Percentiles rank a stretch among this genome's conserved stretches.
These are phyloP conservation scores for Papilio gigon DNA, from an alignment of 2,888 invertebrate species.

Conservation along the genomic window DNA sequence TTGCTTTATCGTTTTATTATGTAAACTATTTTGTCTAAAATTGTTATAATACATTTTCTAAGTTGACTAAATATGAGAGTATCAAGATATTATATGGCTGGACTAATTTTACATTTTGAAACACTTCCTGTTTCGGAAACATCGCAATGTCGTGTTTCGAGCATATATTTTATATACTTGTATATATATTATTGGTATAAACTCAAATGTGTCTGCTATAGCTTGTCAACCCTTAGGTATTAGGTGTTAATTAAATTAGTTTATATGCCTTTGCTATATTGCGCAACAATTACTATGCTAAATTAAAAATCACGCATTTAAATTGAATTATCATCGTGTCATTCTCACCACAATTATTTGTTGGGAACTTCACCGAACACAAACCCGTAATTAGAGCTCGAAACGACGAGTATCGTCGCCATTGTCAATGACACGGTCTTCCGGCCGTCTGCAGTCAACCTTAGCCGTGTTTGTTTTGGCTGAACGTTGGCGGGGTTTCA, in stretches of 20 bases:
- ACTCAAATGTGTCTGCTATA: no score
- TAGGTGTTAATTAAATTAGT: neutral
- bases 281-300: neutral
- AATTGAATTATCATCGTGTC: neutral
- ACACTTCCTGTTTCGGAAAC: no score
- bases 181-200: no score
- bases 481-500: conserved; percentile 54
- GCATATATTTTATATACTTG: no score
- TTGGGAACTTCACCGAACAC: conserved; percentile 2
- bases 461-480: conserved; percentile 34
- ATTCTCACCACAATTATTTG: neutral
- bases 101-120: no score
- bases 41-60: neutral
- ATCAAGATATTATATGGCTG: no score
- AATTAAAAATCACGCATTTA: neutral
- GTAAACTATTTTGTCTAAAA: neutral
- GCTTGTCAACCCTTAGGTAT: neutral
- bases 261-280: neutral
- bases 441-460: conserved; percentile 19
- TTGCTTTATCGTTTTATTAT: conserved; percentile 14
- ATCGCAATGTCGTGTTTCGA: no score
- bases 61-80: neutral
- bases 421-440: conserved; percentile 38
- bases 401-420: conserved; percentile 23
- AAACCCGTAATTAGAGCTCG: conserved; percentile 13